phyloP scores from a whole-genome alignment of 2,113 vertebrate genomes.

The Zosterops japonicus region DNA sequence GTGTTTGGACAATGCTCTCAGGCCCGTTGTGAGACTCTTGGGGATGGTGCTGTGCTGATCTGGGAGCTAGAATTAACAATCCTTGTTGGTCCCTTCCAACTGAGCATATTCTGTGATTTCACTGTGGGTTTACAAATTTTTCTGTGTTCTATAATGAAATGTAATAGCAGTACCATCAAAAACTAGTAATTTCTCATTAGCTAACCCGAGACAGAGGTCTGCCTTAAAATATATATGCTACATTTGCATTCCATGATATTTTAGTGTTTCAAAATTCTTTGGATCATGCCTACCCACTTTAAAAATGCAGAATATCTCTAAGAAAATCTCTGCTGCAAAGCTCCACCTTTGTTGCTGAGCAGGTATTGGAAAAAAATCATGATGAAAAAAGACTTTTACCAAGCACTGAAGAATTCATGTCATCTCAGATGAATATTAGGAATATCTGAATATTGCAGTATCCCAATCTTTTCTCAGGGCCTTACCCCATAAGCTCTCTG shows the following conservation, averaged over 20 bases:
- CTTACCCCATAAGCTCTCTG: background rate
- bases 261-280: background rate
- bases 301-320: background rate
- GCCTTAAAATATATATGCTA: background rate
- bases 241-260: background rate
- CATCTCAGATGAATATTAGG: background rate
- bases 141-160: background rate
- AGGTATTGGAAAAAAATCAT: background rate
- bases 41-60: background rate
- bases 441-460: background rate
- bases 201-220: background rate
- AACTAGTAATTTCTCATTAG: background rate
- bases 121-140: background rate
- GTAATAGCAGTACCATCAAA: background rate
- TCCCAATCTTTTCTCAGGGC: background rate
- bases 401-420: background rate
- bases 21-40: rapidly evolving
- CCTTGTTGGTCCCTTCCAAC: background rate
- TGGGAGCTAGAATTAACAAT: background rate
- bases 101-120: background rate
- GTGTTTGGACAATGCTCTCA: background rate
- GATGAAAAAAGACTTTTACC: background rate
- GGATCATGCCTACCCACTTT: background rate
- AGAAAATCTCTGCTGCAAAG: background rate
- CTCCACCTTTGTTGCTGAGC: background rate